Base-by-base conservation (phyloP, 2,113 vertebrate genomes). In the Prochilodus magdalenae region DNA sequence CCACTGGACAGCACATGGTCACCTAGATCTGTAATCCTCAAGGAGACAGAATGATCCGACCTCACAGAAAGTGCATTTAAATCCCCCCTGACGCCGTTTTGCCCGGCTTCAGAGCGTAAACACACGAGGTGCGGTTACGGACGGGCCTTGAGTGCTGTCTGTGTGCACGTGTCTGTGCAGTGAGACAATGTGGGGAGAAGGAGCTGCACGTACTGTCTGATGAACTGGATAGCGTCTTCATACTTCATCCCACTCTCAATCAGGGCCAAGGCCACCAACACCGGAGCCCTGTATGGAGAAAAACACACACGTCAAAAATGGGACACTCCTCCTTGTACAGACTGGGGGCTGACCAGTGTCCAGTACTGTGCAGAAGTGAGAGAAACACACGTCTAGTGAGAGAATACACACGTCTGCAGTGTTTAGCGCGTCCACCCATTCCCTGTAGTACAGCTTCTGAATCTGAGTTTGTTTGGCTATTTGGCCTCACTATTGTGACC, bases 231-330 rank as follows among this genome's bases (percentile, higher is more conserved):
- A 71, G 96, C 95, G 0, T 96, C 96, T 72, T 97, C 96, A 0
- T 96, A 97, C 87, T 96, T 97, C 96, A 97, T 96, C 63, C 96
- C 96, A 0, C 96, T 95, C 90, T 97, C 96, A 0, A 96, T 95
- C 82, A 97, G 92, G 44, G 96, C 96, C 83, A 96, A 86, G 0
- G 96, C 96, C 0, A 97, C 96, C 0, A 97, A 93, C 73, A 97
- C 96, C 0, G 96, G 96, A 87, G 96, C 96, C 0, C 96, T 96
- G 87, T 0, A 24, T 27, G 36, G n/a, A 47, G 29, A 72, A 63
- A 66, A 29, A 53, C 57, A 73, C 24, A 49, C 69, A 2, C 26
- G 20, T 55, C 13, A 66, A n/a, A 66, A 36, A 66, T 20, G 14
- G 78, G 69, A 80, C 24, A 51, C 27, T 26, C 26, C 30, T 4